A percentile compares a stretch with the other conserved stretches of the same genome.
These are phyloP conservation scores for Tretioscincus oriximinensis DNA, from an alignment of 2,113 vertebrate species.

Conservation along the genomic window DNA sequence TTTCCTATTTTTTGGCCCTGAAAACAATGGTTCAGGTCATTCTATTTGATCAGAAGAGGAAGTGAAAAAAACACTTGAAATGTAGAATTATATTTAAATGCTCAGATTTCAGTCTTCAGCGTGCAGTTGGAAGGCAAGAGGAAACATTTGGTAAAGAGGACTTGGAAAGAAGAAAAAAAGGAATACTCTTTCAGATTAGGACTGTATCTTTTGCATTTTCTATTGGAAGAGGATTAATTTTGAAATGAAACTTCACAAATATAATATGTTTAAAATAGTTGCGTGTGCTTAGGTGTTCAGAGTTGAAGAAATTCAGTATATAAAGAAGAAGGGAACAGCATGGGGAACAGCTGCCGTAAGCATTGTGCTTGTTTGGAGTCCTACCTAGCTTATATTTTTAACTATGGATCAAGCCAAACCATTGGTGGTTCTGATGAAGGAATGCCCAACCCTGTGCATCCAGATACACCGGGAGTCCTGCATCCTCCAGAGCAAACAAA, in stretches of 20 bases:
- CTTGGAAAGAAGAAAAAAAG: neutral
- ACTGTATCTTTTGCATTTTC: constrained; percentile 24
- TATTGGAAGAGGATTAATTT: neutral
- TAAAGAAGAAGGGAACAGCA: constrained; percentile 41
- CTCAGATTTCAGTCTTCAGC: constrained; percentile 37
- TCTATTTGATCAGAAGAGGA: constrained; percentile 53
- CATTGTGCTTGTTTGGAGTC: constrained; percentile 51
- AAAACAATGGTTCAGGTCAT: constrained; percentile 21
- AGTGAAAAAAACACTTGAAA: constrained; percentile 48
- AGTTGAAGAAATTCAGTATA: constrained; percentile 14
- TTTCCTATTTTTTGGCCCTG: constrained; percentile 31
- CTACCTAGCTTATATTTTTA: constrained; percentile 55
- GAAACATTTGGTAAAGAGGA: constrained; percentile 8
- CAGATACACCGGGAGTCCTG: neutral
- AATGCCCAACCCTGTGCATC: neutral
- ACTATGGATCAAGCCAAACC: neutral
- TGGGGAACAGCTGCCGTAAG: constrained; percentile 70
- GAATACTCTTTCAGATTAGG: constrained; percentile 13
- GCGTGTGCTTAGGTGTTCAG: constrained; percentile 31
- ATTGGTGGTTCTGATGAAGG: neutral
- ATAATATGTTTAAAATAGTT: constrained; percentile 6
- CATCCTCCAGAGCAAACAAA: neutral
- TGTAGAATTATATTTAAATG: neutral
- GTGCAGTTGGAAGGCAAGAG: constrained; percentile 22
- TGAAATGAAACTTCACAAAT: constrained; percentile 23